Percentiles rank a stretch among this genome's conserved stretches.
phyloP scores from a whole-genome alignment of 2,888 invertebrate species.

The Meteorus colon region DNA sequence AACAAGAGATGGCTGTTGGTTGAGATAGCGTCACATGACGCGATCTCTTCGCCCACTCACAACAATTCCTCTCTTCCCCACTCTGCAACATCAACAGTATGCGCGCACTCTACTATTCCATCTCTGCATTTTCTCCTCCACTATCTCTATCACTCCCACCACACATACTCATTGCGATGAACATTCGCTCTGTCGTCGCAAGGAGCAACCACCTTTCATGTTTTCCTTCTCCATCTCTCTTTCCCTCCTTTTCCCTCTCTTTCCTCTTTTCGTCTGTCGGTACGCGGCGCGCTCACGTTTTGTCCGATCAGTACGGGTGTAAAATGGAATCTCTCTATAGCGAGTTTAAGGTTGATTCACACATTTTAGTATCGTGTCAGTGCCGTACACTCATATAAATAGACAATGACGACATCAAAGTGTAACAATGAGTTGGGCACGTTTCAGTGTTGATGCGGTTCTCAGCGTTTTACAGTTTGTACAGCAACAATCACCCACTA shows the following conservation, averaged over 20 bases:
- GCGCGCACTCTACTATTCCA: background rate
- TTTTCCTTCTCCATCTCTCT: background rate
- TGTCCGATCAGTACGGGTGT: conserved; percentile 16
- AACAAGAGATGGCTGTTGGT: conserved; percentile 19
- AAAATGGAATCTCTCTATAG: conserved; percentile 28
- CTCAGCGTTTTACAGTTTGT: too few species aligned
- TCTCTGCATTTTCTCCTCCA: background rate
- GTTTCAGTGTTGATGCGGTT: too few species aligned
- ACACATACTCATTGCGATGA: background rate
- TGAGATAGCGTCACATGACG: conserved; percentile 28
- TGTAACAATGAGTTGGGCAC: background rate
- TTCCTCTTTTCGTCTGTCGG: conserved; percentile 39
- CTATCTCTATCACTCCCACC: background rate
- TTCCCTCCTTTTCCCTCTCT: background rate
- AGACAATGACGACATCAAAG: conserved; percentile 6
- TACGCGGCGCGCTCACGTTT: conserved; percentile 37
- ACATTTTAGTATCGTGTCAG: too few species aligned
- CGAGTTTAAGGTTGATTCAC: background rate
- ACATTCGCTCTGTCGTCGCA: background rate
- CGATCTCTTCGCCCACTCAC: conserved; percentile 17
- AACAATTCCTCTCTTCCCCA: conserved; percentile 41
- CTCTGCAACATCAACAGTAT: background rate
- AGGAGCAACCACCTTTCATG: conserved; percentile 20
- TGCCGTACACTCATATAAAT: too few species aligned
- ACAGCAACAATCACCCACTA: too few species aligned